phyloP scores from a whole-genome alignment of 1,140 invertebrate genomes.

The Dysdera silvatica region DNA sequence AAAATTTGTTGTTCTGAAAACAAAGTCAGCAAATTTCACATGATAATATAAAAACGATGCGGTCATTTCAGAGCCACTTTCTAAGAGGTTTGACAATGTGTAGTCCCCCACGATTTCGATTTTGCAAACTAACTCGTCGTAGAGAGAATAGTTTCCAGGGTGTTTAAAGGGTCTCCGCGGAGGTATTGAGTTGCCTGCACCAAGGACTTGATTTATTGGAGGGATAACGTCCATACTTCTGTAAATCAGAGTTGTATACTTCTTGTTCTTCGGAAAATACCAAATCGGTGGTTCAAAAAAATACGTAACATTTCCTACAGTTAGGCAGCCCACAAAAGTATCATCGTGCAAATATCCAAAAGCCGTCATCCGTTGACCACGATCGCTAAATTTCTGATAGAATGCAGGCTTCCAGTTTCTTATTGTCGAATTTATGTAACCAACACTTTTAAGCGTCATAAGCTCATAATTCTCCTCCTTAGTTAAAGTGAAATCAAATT shows the following conservation, averaged over 20 bases:
- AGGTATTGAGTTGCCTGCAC: background rate
- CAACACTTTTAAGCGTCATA: too few relatives aligned
- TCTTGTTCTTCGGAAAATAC: background rate
- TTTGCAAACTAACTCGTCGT: conserved; percentile 3
- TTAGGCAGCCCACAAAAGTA: background rate
- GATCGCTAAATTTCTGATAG: background rate
- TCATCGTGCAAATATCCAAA: conserved; percentile 2
- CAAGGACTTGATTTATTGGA: background rate
- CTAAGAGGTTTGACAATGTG: conserved; percentile 2
- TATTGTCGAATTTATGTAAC: too few relatives aligned
- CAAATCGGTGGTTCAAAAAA: background rate
- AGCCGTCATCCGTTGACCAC: background rate
- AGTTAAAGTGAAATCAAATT: too few relatives aligned
- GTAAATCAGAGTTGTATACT: conserved; percentile 2
- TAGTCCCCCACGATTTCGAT: conserved; percentile 20
- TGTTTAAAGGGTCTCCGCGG: background rate
- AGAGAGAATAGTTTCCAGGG: background rate
- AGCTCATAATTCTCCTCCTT: too few relatives aligned
- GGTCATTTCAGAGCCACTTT: background rate
- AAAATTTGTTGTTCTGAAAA: conserved; percentile 7
- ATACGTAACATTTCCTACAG: background rate
- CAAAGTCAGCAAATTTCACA: background rate
- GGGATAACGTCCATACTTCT: background rate
- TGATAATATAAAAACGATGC: conserved; percentile 5
- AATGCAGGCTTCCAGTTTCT: too few relatives aligned